Evolutionary conservation across 2,797 vertebrate species (phyloP).

Genomic region (Gallinago nigripennis): DNA sequence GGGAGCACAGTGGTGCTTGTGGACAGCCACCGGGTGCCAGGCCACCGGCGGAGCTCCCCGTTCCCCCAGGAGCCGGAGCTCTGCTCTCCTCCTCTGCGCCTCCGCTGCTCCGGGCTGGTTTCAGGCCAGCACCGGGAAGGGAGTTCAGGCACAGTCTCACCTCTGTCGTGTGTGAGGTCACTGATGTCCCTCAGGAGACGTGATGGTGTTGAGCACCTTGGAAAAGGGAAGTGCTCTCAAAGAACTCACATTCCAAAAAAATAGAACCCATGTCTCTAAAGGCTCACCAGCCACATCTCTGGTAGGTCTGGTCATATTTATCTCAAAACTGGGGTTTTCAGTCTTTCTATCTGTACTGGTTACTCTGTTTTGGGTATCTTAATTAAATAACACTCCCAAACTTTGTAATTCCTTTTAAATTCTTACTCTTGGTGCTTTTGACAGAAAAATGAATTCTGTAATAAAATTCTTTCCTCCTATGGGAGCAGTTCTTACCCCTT

Average conservation of each 20-base stretch:
- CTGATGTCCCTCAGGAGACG: not conserved
- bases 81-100: not conserved
- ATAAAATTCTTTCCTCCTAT: not conserved
- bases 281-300: not conserved
- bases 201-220: not conserved
- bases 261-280: not conserved
- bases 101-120: not conserved
- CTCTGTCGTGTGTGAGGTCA: not conserved
- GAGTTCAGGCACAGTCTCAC: not conserved
- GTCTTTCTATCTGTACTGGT: not conserved
- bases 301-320: not conserved
- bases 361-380: not conserved
- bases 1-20: not conserved
- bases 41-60: not conserved
- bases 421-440: not conserved
- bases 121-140: not conserved
- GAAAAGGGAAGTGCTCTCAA: not conserved
- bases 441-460: not conserved
- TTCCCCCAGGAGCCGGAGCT: not conserved
- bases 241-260: not conserved
- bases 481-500: not conserved
- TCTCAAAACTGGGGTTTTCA: not conserved
- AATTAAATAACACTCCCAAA: not conserved
- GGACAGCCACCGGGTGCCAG: not conserved
- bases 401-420: not conserved